phyloP scores from a whole-genome alignment of 1,140 invertebrate species.

The Nasonia vitripennis region DNA sequence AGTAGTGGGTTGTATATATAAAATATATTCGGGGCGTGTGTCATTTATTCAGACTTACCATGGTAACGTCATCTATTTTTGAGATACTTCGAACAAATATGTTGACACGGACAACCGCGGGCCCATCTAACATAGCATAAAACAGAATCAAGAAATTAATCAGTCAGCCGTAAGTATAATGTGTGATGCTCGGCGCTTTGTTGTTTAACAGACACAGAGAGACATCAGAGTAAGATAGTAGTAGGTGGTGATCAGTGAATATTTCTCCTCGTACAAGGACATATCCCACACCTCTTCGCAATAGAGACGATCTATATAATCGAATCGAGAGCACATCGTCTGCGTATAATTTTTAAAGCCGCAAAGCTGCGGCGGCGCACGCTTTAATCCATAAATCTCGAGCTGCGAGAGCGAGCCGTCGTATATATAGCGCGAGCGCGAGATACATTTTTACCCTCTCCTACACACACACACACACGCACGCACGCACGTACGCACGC shows the following conservation, averaged over 20 bases:
- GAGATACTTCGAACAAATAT: constrained; percentile 98
- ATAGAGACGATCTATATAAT: too few relatives aligned
- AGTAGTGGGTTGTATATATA: too few relatives aligned
- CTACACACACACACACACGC: neutral
- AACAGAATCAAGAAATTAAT: constrained; percentile 72
- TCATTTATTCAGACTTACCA: constrained; percentile 85
- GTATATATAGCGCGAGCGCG: too few relatives aligned
- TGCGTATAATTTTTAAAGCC: neutral
- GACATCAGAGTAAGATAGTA: neutral
- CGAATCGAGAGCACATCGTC: neutral
- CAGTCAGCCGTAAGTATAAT: constrained; percentile 56
- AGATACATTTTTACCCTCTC: constrained; percentile 27
- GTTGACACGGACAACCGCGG: constrained; percentile 94
- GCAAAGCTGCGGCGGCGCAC: neutral
- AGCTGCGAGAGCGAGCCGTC: neutral
- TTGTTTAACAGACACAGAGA: neutral
- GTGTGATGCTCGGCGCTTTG: neutral
- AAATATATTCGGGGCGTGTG: constrained; percentile 52
- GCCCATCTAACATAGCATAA: constrained; percentile 85
- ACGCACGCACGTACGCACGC: too few relatives aligned
- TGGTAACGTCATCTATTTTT: constrained; percentile 98
- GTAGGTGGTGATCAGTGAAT: neutral
- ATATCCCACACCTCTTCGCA: too few relatives aligned
- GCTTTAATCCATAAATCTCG: constrained; percentile 39
- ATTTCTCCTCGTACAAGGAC: neutral